These are phyloP conservation scores for Poecilia latipinna DNA, from an alignment of 2,113 vertebrate species.

Conservation along the genomic window DNA sequence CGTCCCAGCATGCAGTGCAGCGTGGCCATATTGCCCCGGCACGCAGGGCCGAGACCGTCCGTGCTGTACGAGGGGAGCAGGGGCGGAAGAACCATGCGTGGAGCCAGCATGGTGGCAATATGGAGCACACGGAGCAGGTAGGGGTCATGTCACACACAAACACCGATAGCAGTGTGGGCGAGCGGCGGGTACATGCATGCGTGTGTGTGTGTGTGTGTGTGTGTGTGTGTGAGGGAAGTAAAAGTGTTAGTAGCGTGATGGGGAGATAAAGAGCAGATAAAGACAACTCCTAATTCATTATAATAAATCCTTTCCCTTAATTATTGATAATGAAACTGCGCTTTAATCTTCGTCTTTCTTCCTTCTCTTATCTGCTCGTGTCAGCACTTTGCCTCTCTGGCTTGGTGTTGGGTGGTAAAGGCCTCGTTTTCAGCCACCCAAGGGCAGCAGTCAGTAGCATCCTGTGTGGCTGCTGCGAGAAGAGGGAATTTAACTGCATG, in stretches of 20 bases:
- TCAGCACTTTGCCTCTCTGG: slow-evolving; percentile 74
- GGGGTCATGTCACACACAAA: slow-evolving; percentile 65
- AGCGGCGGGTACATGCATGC: not conserved
- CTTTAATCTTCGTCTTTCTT: slow-evolving; percentile 78
- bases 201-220: slow-evolving; percentile 5
- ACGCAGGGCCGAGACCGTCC: slow-evolving; percentile 52
- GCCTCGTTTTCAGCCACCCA: slow-evolving; percentile 74
- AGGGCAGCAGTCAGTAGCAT: slow-evolving; percentile 74
- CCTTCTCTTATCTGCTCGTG: slow-evolving; percentile 70
- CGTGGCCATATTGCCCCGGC: slow-evolving; percentile 72
- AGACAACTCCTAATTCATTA: slow-evolving; percentile 77
- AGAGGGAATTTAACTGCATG: slow-evolving; percentile 36
- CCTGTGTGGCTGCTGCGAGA: slow-evolving; percentile 52
- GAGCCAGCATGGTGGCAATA: slow-evolving; percentile 72
- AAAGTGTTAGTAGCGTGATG: slow-evolving; percentile 47
- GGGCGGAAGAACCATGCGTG: slow-evolving; percentile 73
- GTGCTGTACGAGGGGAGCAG: slow-evolving; percentile 43
- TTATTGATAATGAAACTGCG: slow-evolving; percentile 81
- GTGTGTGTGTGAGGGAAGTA: not conserved
- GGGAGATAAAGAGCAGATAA: slow-evolving; percentile 73
- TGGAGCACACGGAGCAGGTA: slow-evolving; percentile 71
- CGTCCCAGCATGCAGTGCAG: slow-evolving; percentile 68
- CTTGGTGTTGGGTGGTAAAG: slow-evolving; percentile 71
- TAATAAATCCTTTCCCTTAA: slow-evolving; percentile 79
- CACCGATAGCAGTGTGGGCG: slow-evolving; percentile 18